Base-by-base conservation (phyloP, 1,140 invertebrate genomes). In the Heliconius hermathena region DNA sequence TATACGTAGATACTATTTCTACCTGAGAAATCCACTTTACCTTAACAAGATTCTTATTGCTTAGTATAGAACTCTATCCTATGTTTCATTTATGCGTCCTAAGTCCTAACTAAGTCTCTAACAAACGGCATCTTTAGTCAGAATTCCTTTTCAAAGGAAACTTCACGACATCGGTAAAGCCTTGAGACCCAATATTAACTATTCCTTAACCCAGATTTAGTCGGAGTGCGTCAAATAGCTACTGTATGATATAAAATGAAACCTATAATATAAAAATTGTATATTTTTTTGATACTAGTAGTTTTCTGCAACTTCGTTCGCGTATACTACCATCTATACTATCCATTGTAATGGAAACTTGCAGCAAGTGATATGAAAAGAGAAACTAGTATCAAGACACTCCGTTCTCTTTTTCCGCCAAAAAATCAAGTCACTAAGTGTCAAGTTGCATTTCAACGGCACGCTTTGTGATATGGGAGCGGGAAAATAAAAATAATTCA, bases 111-210 rank as follows among this genome's bases (percentile, higher is more conserved):
- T 26, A 60, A 22, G n/a, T 60, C n/a, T 60, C 54, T 60, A 60
- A 60, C 54, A 60, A 22, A 60, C 54, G 9, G 22, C 9, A 4
- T 60, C 20, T 60, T 60, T 22, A 60, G n/a, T 11, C 54, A 60
- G n/a, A 60, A 60, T 60, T 22, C 54, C 54, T 22, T 60, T 60
- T 60, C 54, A 60, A 60, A 60, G 20, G 54, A 60, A 60, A 60
- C n/a, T n/a, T 22, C 49, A 52, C 18, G n/a, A 22, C 54, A 8
- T 9, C n/a, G n/a, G n/a, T 57, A 57, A 22, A 57, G 54, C 54
- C 8, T 57, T 22, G 54, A 57, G 54, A 57, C 54, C 54, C n/a
- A 57, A n/a, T 57, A 11, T 57, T 57, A 57, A 57, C 20, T n/a
- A 57, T 57, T 57, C 8, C 54, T 57, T 57, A 57, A n/a, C 54